Percentiles rank a stretch among this genome's conserved stretches.
phyloP scores from a whole-genome alignment of 2,113 vertebrate genomes.

The Rhodinocichla rosea region DNA sequence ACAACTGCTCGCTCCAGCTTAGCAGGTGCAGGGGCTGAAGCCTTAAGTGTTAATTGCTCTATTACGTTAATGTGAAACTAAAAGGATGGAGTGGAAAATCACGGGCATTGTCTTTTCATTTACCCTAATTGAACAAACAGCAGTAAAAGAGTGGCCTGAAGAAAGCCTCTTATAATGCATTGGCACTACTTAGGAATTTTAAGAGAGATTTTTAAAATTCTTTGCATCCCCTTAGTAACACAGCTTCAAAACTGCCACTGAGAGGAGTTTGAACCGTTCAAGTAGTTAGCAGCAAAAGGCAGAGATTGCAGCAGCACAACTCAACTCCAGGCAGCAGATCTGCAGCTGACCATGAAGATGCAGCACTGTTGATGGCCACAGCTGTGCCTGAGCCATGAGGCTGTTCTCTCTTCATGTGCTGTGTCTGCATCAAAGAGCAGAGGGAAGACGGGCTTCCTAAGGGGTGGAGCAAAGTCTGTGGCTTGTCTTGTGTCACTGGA shows the following conservation, averaged over 20 bases:
- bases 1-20: neutral
- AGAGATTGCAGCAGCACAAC: neutral
- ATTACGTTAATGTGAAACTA: conserved; percentile 51
- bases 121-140: conserved; percentile 34
- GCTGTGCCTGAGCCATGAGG: neutral
- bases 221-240: neutral
- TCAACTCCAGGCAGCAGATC: neutral
- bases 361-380: neutral
- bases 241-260: neutral
- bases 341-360: neutral
- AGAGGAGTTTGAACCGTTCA: neutral
- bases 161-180: conserved; percentile 10
- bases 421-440: neutral
- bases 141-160: conserved; percentile 36
- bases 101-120: conserved; percentile 56
- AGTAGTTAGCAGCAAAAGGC: neutral
- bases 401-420: neutral
- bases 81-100: conserved; percentile 43
- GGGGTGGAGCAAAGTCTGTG: neutral
- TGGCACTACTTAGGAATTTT: neutral
- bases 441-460: neutral
- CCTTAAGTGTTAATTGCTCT: conserved; percentile 55
- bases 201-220: neutral
- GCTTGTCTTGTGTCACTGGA: neutral
- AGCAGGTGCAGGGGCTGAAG: conserved; percentile 27